Conservation (phyloP, 2,797 vertebrate genomes). For the Yasuhikotakia modesta region DNA sequence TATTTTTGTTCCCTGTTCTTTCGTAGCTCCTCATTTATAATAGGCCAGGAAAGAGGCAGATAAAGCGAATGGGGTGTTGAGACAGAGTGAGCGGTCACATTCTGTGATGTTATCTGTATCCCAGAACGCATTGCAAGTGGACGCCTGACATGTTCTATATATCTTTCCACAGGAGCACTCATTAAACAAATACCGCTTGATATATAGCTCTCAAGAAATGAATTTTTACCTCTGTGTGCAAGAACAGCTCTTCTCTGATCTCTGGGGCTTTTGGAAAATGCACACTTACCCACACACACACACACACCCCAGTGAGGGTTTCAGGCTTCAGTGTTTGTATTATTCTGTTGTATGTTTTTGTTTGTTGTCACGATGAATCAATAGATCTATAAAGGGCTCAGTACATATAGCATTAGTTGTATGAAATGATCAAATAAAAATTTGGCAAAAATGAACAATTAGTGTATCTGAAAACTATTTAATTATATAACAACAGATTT, state of each 20-base stretch:
- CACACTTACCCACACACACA: slow-evolving; percentile 38
- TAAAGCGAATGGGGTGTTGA: slow-evolving; percentile 84
- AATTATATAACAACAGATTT: neutral
- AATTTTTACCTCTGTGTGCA: slow-evolving; percentile 78
- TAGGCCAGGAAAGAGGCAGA: slow-evolving; percentile 82
- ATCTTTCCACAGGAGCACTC: slow-evolving; percentile 89
- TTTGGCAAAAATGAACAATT: neutral
- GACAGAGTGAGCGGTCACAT: slow-evolving; percentile 92
- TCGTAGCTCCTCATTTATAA: slow-evolving; percentile 92
- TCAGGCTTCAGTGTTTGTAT: slow-evolving; percentile 27
- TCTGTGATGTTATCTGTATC: slow-evolving; percentile 88
- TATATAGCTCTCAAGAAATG: slow-evolving; percentile 87
- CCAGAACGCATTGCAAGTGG: slow-evolving; percentile 85
- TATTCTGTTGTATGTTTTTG: slow-evolving; percentile 30
- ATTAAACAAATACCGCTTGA: slow-evolving; percentile 91
- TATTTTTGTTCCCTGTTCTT: slow-evolving; percentile 86
- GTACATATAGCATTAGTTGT: neutral
- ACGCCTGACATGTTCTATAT: slow-evolving; percentile 93
- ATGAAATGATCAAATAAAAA: neutral
- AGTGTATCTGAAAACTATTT: neutral
- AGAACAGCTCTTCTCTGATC: slow-evolving; percentile 68
- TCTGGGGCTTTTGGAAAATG: slow-evolving; percentile 68
- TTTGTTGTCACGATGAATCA: slow-evolving; percentile 15
- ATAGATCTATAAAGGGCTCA: neutral
- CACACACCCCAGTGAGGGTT: slow-evolving; percentile 31